Conservation (phyloP, 2,888 invertebrate genomes). For the Stegophylla sp. region DNA sequence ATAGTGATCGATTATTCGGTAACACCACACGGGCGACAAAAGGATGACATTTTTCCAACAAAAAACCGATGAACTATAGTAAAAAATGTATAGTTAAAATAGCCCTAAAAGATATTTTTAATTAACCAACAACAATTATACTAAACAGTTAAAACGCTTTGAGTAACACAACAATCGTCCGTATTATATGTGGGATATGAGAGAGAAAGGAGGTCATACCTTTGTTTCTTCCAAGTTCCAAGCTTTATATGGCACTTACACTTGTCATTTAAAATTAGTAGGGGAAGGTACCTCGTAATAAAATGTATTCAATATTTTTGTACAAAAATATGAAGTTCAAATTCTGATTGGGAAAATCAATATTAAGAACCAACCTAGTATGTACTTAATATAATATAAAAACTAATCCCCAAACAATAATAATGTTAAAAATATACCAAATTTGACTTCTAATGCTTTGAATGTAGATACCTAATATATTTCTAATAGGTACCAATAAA, state of each 20-base stretch:
- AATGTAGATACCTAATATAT: no score
- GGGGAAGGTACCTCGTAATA: not conserved
- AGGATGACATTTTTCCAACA: conserved; percentile 2
- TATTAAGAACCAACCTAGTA: no score
- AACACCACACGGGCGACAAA: not conserved
- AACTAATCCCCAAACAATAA: no score
- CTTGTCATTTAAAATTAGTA: not conserved
- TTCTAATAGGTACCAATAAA: no score
- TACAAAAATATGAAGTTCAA: not conserved
- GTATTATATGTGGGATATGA: not conserved
- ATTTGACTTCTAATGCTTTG: no score
- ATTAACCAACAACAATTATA: conserved; percentile 14
- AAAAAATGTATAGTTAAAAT: conserved; percentile 4
- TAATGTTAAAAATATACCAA: no score
- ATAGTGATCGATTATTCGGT: conserved; percentile 29
- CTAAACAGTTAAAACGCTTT: not conserved
- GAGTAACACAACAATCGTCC: not conserved
- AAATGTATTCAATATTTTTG: not conserved
- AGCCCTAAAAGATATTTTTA: not conserved
- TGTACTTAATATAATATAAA: no score
- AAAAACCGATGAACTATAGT: conserved; percentile 8
- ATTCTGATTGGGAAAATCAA: not conserved
- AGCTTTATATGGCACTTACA: not conserved
- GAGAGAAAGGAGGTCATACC: not conserved
- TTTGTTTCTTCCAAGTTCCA: not conserved